Conservation (phyloP, 2,888 invertebrate species). For the Allygus modestus region DNA sequence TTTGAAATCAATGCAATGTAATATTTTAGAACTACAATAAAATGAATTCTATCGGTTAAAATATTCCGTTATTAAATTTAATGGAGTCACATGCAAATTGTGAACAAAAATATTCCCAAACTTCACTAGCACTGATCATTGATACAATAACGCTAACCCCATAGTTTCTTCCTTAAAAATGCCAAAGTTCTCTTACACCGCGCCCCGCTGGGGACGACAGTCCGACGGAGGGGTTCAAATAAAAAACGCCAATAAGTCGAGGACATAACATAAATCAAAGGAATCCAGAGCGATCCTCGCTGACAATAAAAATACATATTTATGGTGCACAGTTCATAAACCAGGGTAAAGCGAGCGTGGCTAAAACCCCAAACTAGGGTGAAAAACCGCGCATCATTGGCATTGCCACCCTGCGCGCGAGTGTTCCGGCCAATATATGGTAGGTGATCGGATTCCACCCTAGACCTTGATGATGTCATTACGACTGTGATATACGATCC, state of each 20-base stretch:
- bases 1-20: too few species aligned
- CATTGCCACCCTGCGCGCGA: constrained; percentile 11
- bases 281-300: not conserved
- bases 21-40: too few species aligned
- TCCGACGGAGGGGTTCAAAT: constrained; percentile 8
- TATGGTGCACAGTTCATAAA: constrained; percentile 63
- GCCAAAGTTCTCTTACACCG: not conserved
- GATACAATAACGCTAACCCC: not conserved
- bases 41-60: too few species aligned
- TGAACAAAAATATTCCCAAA: too few species aligned
- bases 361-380: constrained; percentile 49
- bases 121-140: too few species aligned
- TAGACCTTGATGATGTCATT: constrained; percentile 41
- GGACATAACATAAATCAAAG: constrained; percentile 52
- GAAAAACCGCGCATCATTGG: constrained; percentile 29
- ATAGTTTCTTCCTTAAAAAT: not conserved
- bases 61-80: too few species aligned
- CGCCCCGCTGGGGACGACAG: constrained; percentile 15
- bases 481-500: constrained; percentile 15
- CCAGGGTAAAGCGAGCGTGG: constrained; percentile 50
- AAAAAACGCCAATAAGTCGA: constrained; percentile 41
- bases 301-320: constrained; percentile 63
- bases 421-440: not conserved
- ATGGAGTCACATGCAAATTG: too few species aligned
- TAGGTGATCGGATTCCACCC: not conserved